Base-by-base conservation (phyloP, 2,888 invertebrate genomes). In the Trilocha varians region DNA sequence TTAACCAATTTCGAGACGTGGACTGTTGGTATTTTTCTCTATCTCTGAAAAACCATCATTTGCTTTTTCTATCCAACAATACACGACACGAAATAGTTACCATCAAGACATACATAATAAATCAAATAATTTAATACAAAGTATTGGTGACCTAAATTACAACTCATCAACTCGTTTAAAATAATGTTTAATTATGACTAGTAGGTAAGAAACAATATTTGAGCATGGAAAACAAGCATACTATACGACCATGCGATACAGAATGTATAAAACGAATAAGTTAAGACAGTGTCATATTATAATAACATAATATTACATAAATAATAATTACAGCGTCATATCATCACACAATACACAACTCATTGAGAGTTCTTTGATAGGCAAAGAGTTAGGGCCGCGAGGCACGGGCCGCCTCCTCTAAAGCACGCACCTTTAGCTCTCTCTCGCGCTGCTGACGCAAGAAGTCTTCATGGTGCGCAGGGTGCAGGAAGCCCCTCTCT, bases 371-470 rank as follows among this genome's bases (percentile, higher is more conserved):
- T 38, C 35, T 14, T 17, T 36, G 32, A 50, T 49, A 3, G 58
- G 53, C 49, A 47, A 48, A 42, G 44, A 51, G 57, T 72, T 82
- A 87, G 45, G 87, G 85, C 1, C 87, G 73, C 47, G 82, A 78
- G 32, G 83, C 93, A 66, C 94, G 89, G 53, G 94, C 93, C 52
- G 95, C 94, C 84, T 94, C 94, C 84, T 94, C 94, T 60, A 94
- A 86, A 53, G 93, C 93, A 65, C 94, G 89, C 66, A 94, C 93
- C 87, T 94, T 94, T 63, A 94, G 88, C 83, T 95, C 94, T 54
- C 94, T 89, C 66, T 94, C 94, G 58, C 94, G 91, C 80, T 94
- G 93, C 88, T 93, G 93, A 58, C 91, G 90, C 82, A 85, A 77
- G 87, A 80, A 87, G 68, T 87, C 86, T 40, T 86, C 84, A 64